Evolutionary conservation across 1,140 invertebrate genomes (phyloP).

Genomic region (Drosophila dunni): DNA sequence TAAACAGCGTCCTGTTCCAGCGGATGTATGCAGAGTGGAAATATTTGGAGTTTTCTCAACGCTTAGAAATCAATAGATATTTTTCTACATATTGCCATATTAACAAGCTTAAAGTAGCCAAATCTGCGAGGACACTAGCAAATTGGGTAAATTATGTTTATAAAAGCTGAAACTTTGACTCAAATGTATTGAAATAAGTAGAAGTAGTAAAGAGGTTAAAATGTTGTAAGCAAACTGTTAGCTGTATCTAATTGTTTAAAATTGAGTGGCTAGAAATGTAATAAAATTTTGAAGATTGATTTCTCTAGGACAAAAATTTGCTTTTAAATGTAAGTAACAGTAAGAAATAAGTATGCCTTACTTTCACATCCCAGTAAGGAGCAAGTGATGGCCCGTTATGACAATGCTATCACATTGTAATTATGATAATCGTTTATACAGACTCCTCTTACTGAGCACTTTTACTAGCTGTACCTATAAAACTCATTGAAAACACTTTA

Average conservation of each 20-base stretch:
- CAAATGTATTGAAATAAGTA: not conserved
- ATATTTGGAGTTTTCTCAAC: slow-evolving; percentile 28
- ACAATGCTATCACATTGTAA: not conserved
- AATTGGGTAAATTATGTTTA: not conserved
- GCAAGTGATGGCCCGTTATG: not conserved
- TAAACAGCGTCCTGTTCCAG: slow-evolving; percentile 13
- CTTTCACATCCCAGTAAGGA: no score
- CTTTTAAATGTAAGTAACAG: no score
- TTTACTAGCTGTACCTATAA: slow-evolving; percentile 20
- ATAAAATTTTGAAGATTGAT: no score
- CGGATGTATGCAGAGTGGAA: slow-evolving; percentile 40
- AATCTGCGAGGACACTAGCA: not conserved
- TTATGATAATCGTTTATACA: slow-evolving; percentile 6
- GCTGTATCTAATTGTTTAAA: no score
- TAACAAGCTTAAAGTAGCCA: slow-evolving; percentile 3
- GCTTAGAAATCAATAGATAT: slow-evolving; percentile 36
- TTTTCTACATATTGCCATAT: slow-evolving; percentile 4
- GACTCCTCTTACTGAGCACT: slow-evolving; percentile 22
- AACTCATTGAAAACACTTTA: slow-evolving; percentile 31
- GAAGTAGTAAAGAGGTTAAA: no score
- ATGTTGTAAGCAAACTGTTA: no score
- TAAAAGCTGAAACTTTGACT: not conserved
- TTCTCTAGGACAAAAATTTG: no score
- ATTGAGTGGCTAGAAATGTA: no score
- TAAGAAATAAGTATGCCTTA: no score